Evolutionary conservation across 2,113 vertebrate species (phyloP).

Genomic region (Paracyprichromis sp.): DNA sequence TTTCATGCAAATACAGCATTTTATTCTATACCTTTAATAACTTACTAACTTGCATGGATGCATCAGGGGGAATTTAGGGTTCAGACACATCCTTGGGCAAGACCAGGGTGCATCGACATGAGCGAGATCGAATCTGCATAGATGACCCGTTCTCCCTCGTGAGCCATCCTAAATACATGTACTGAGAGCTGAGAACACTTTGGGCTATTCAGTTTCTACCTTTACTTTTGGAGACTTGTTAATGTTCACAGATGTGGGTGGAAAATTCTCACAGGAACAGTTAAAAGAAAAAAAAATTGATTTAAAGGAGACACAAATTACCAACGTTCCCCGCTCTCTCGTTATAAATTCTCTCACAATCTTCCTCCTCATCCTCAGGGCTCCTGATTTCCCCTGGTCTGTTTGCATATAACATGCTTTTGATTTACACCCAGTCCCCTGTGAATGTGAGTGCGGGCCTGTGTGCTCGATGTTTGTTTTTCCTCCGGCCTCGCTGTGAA

Average conservation of each 20-base stretch:
- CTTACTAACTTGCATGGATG: not conserved
- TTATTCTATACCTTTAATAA: not conserved
- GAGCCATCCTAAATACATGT: not conserved
- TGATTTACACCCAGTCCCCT: constrained; percentile 41
- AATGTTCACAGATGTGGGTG: not conserved
- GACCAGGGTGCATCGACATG: not conserved
- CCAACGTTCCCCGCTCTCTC: constrained; percentile 12
- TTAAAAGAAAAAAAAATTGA: not conserved
- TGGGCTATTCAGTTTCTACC: not conserved
- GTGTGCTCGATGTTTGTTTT: constrained; percentile 11
- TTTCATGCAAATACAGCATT: not conserved
- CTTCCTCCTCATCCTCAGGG: constrained; percentile 25
- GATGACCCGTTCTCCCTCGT: not conserved
- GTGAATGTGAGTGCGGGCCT: not conserved
- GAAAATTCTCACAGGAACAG: not conserved
- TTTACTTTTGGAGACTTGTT: not conserved
- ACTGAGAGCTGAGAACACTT: not conserved
- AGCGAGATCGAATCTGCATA: not conserved
- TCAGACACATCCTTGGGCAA: not conserved
- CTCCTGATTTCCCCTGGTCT: constrained; percentile 26
- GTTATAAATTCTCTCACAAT: constrained; percentile 32
- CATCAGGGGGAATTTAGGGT: not conserved
- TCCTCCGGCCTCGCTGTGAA: not conserved
- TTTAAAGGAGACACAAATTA: not conserved
- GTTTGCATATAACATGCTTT: constrained; percentile 39